phyloP scores from a whole-genome alignment of 2,113 vertebrate genomes.

The Neodon shergylaensis region DNA sequence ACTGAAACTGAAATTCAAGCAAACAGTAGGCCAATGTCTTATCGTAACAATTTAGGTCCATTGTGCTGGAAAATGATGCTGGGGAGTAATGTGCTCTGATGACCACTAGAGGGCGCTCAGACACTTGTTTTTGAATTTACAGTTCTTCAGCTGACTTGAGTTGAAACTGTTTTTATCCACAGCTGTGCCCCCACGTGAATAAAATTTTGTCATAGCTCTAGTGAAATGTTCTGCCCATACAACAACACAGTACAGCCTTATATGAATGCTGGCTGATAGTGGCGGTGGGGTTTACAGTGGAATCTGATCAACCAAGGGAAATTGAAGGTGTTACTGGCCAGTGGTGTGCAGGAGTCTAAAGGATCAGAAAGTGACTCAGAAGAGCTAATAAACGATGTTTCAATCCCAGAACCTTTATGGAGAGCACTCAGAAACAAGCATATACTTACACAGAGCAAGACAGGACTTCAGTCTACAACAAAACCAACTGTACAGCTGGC shows the following conservation, averaged over 20 bases:
- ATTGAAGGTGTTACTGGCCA: neutral
- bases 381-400: neutral
- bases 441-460: neutral
- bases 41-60: neutral
- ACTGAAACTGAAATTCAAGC: slow-evolving; percentile 24
- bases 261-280: neutral
- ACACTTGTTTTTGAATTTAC: slow-evolving; percentile 43
- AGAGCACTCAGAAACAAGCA: neutral
- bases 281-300: neutral
- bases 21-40: neutral
- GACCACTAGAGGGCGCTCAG: slow-evolving; percentile 83
- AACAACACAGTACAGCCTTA: neutral
- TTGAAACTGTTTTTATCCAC: neutral
- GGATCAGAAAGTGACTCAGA: neutral
- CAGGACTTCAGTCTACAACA: neutral
- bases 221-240: neutral
- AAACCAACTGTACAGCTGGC: neutral
- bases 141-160: rapidly evolving
- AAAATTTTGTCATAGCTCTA: neutral
- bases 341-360: neutral
- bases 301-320: slow-evolving; percentile 4
- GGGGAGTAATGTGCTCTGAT: rapidly evolving
- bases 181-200: too few species aligned
- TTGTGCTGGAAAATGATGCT: neutral
- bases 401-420: neutral